phyloP scores from a whole-genome alignment of 2,888 invertebrate genomes.

The Pegoplata infirma region DNA sequence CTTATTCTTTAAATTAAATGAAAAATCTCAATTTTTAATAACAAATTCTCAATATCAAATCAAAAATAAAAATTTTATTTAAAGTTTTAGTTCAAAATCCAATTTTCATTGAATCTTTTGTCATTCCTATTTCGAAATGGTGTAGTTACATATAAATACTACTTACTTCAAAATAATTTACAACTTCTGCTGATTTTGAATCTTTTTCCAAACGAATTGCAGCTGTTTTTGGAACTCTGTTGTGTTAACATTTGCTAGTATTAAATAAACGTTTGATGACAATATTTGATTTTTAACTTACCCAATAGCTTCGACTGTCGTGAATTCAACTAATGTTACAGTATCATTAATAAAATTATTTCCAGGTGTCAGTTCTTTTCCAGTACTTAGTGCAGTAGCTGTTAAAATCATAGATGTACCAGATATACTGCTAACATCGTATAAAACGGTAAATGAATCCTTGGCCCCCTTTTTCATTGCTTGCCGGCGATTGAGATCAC shows the following conservation, averaged over 20 bases:
- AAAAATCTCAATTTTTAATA: too few relatives aligned
- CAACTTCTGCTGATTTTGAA: slow-evolving; percentile 70
- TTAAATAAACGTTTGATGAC: too few relatives aligned
- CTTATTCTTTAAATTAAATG: too few relatives aligned
- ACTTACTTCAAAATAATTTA: slow-evolving; percentile 74
- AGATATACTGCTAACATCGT: slow-evolving; percentile 74
- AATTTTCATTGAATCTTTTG: too few relatives aligned
- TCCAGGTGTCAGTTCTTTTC: slow-evolving; percentile 71
- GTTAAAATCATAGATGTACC: slow-evolving; percentile 71
- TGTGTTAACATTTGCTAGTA: too few relatives aligned
- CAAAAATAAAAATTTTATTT: too few relatives aligned
- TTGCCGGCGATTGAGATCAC: slow-evolving; percentile 74
- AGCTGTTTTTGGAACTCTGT: slow-evolving; percentile 71
- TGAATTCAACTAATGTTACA: slow-evolving; percentile 73
- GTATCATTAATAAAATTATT: slow-evolving; percentile 71
- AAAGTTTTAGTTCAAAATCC: too few relatives aligned
- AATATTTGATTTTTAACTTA: slow-evolving; percentile 63
- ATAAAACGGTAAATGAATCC: slow-evolving; percentile 71
- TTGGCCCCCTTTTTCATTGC: slow-evolving; percentile 71
- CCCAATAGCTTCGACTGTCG: slow-evolving; percentile 77
- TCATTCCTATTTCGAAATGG: too few relatives aligned
- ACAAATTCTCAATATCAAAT: too few relatives aligned
- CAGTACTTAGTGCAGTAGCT: slow-evolving; percentile 76
- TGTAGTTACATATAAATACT: too few relatives aligned
- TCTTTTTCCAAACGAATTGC: slow-evolving; percentile 74